phyloP scores from a whole-genome alignment of 2,113 vertebrate genomes.

The Bungarus multicinctus region DNA sequence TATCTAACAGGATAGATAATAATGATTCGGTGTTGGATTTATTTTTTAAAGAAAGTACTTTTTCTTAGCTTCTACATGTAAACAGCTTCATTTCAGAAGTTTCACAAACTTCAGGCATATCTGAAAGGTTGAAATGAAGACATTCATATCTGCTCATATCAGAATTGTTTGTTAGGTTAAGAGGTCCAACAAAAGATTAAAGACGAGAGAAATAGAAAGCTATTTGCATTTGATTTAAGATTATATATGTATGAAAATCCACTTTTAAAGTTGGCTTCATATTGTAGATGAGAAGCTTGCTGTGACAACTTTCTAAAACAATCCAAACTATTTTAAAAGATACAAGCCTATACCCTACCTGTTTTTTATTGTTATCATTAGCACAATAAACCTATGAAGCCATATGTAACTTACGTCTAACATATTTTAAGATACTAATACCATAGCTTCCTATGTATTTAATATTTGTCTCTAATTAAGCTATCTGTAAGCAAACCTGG shows the following conservation, averaged over 20 bases:
- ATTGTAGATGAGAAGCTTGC: neutral
- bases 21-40: neutral
- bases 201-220: neutral
- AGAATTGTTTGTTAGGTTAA: neutral
- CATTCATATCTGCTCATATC: constrained; percentile 24
- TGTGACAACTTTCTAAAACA: neutral
- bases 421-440: neutral
- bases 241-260: neutral
- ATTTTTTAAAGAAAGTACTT: constrained; percentile 41
- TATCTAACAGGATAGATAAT: constrained; percentile 3
- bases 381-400: neutral
- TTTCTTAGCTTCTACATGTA: neutral
- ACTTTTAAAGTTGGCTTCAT: neutral
- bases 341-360: neutral
- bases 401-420: neutral
- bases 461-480: neutral
- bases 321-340: neutral
- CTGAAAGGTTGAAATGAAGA: constrained; percentile 25
- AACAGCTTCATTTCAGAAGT: constrained; percentile 19
- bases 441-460: neutral
- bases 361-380: neutral
- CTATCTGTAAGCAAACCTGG: too few species aligned
- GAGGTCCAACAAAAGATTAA: constrained; percentile 22
- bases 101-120: constrained; percentile 2
- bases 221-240: neutral